phyloP scores from a whole-genome alignment of 2,113 vertebrate genomes.

The Ginglymostoma cirratum region DNA sequence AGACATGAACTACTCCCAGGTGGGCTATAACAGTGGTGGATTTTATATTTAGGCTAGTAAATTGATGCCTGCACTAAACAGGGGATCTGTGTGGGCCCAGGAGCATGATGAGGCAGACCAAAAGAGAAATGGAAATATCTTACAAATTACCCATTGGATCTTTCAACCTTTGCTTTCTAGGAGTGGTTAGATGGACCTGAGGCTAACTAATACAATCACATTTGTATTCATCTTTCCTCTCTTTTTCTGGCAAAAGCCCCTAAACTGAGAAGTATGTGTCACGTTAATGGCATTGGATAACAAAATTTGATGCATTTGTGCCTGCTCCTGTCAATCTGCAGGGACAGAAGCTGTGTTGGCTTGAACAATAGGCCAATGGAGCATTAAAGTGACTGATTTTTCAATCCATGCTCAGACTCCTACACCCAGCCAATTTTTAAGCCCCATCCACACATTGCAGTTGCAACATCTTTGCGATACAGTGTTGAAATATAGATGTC shows the following conservation, averaged over 20 bases:
- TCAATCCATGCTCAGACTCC: too few species aligned
- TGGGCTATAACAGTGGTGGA: not conserved
- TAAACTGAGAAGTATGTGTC: not conserved
- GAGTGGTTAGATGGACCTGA: not conserved
- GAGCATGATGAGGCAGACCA: not conserved
- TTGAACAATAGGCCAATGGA: not conserved
- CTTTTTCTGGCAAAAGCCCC: not conserved
- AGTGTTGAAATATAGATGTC: too few species aligned
- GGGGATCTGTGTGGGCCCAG: not conserved
- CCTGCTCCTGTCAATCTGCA: not conserved
- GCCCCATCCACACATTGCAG: too few species aligned
- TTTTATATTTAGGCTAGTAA: not conserved
- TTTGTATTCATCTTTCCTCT: not conserved
- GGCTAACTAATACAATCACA: not conserved
- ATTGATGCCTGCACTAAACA: not conserved
- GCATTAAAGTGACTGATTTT: too few species aligned
- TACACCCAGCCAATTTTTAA: too few species aligned
- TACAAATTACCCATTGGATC: not conserved
- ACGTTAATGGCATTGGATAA: not conserved
- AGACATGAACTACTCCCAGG: not conserved
- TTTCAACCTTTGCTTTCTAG: not conserved
- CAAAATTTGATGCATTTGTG: not conserved
- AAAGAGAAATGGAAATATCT: not conserved
- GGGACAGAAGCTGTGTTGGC: not conserved
- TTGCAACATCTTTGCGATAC: too few species aligned